Evolutionary conservation across 2,113 vertebrate genomes (phyloP).

Genomic region (Chaetorhynchus papuensis): DNA sequence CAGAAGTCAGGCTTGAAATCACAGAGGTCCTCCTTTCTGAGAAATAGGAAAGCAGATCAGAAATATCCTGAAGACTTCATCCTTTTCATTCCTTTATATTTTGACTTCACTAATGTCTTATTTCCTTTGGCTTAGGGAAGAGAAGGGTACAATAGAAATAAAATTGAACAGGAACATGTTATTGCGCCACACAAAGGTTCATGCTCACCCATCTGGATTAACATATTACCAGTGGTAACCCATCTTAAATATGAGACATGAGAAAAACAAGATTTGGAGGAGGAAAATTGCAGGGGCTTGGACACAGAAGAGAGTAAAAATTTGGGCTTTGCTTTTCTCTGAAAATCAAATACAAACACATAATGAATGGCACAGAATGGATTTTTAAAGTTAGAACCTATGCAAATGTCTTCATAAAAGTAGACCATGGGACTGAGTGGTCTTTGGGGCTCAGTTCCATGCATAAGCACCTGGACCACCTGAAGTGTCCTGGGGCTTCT

Average conservation of each 20-base stretch:
- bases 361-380: neutral
- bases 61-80: neutral
- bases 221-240: neutral
- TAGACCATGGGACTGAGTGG: accelerated
- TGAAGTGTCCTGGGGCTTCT: neutral
- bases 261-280: neutral
- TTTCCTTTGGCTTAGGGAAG: neutral
- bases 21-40: neutral
- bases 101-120: neutral
- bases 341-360: neutral
- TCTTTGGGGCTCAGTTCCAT: neutral
- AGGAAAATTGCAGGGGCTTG: neutral
- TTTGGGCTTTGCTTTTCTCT: neutral
- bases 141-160: neutral
- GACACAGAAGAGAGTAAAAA: neutral
- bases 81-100: neutral
- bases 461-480: neutral
- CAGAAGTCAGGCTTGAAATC: neutral
- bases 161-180: neutral
- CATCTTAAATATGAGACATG: neutral
- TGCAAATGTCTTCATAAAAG: neutral
- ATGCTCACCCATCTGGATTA: neutral
- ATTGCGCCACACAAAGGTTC: neutral
- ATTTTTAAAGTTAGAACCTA: neutral
- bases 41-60: neutral